Base-by-base conservation (phyloP, 1,140 invertebrate species). In the Holcopasites calliopsidis region DNA sequence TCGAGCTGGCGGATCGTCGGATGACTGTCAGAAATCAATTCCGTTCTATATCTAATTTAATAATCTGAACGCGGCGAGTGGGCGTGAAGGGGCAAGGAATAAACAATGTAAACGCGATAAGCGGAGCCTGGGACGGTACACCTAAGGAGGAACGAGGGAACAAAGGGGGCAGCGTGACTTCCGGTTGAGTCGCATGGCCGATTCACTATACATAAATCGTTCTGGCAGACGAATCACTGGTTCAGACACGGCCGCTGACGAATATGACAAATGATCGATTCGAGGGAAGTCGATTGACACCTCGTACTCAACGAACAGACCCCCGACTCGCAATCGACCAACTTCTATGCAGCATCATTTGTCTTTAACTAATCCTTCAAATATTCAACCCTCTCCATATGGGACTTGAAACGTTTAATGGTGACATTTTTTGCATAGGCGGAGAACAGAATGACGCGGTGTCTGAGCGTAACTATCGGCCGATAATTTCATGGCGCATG, bases 21-120 rank as follows among this genome's bases (percentile, higher is more conserved):
- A 82, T 90, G 89, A 91, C 89, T 90, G 57, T 88, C 88, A 76
- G 83, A 87, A 90, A 90, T 90, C 89, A 90, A 90, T 91, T 89
- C 89, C 88, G 90, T 89, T 86, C 85, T 86, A 86, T 90, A 90
- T 91, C 90, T 89, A 86, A 90, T 88, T 88, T 79, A 85, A 89
- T 88, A 85, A 90, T 90, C 89, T 89, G 69, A 65, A 66, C 50
- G 65, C 62, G 73, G 50, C 69, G 82, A 83, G 80, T 84, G 81
- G 81, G 76, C 81, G 78, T 83, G 81, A 71, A 79, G 55, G 74
- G 55, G 69, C 69, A 70, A 84, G 70, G 55, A 70, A 44, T 68
- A 55, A 54, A 73, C 72, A 82, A 78, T 86, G 80, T 86, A 75
- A 83, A 86, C 83, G 84, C 88, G 88, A 89, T 90, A 88, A 89